These are phyloP conservation scores for Nycticebus coucang DNA, from an alignment of 2,113 vertebrate species.

Conservation along the genomic window DNA sequence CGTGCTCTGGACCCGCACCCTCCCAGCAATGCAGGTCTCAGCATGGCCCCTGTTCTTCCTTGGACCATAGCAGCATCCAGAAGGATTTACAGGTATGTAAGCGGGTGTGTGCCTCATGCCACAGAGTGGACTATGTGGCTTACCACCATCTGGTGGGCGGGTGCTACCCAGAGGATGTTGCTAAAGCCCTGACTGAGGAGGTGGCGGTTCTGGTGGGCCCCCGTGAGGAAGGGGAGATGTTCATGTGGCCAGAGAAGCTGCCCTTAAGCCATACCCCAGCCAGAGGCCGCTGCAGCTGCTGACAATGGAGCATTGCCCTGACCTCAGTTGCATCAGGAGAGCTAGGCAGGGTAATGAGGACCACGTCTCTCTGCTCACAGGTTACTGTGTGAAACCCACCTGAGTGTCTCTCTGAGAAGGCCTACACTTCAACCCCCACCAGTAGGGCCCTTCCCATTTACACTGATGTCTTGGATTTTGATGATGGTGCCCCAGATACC, in stretches of 20 bases:
- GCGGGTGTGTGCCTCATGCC: constrained; percentile 95
- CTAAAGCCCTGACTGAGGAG: constrained; percentile 91
- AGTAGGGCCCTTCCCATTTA: constrained; percentile 96
- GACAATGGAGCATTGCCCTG: constrained; percentile 94
- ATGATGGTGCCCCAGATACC: constrained; percentile 84
- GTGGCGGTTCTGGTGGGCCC: constrained; percentile 92
- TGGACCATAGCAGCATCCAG: constrained; percentile 92
- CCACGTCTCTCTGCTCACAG: constrained; percentile 93
- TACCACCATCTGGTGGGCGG: constrained; percentile 94
- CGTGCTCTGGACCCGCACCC: constrained; percentile 92
- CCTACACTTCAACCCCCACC: constrained; percentile 95
- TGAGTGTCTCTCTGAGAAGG: constrained; percentile 89
- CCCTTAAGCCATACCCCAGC: constrained; percentile 93
- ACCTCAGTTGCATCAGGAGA: constrained; percentile 93
- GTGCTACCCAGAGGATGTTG: constrained; percentile 92
- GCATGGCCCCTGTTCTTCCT: constrained; percentile 86
- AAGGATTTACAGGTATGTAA: constrained; percentile 96
- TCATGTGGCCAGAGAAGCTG: constrained; percentile 91
- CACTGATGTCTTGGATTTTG: constrained; percentile 92
- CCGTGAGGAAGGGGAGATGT: constrained; percentile 94
- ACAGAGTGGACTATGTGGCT: constrained; percentile 94
- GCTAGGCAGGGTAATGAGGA: constrained; percentile 95
- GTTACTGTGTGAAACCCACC: constrained; percentile 93
- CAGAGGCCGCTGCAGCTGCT: constrained; percentile 89
- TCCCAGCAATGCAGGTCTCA: constrained; percentile 92